A percentile compares a stretch with the other conserved stretches of the same genome.
These are phyloP conservation scores for Phymatocera aterrima DNA, from an alignment of 2,888 invertebrate genomes.

Conservation along the genomic window DNA sequence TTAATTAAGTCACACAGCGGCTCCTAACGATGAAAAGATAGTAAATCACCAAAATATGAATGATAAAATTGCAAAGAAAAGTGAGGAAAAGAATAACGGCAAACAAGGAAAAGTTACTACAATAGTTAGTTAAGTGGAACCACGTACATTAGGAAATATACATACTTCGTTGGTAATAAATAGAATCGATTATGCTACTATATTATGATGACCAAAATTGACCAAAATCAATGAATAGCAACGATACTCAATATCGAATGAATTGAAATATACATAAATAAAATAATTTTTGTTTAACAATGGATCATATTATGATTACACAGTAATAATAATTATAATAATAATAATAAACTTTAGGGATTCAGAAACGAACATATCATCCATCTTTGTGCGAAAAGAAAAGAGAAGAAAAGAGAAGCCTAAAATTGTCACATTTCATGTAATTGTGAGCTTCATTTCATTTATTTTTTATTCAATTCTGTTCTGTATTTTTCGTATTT, in stretches of 20 bases:
- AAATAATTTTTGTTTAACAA: too few species aligned
- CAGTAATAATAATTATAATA: too few species aligned
- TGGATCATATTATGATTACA: too few species aligned
- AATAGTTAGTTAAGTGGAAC: neutral
- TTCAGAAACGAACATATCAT: constrained; percentile 28
- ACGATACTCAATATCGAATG: constrained; percentile 3
- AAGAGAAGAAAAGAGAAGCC: too few species aligned
- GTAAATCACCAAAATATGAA: neutral
- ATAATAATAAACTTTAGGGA: neutral
- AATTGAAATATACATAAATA: too few species aligned
- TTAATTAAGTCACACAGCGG: constrained; percentile 3
- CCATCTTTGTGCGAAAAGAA: neutral
- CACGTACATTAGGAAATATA: constrained; percentile 17
- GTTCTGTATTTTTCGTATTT: too few species aligned
- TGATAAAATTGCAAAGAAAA: too few species aligned
- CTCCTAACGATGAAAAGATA: constrained; percentile 1
- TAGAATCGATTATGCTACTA: neutral
- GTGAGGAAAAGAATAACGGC: too few species aligned
- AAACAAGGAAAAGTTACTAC: neutral
- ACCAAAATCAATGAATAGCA: constrained; percentile 18
- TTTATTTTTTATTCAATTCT: neutral
- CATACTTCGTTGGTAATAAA: constrained; percentile 33
- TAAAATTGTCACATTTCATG: neutral
- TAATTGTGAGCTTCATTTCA: neutral
- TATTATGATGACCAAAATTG: constrained; percentile 16